These are phyloP conservation scores for Drosophila siamana DNA, from an alignment of 2,888 invertebrate genomes.

Conservation along the genomic window DNA sequence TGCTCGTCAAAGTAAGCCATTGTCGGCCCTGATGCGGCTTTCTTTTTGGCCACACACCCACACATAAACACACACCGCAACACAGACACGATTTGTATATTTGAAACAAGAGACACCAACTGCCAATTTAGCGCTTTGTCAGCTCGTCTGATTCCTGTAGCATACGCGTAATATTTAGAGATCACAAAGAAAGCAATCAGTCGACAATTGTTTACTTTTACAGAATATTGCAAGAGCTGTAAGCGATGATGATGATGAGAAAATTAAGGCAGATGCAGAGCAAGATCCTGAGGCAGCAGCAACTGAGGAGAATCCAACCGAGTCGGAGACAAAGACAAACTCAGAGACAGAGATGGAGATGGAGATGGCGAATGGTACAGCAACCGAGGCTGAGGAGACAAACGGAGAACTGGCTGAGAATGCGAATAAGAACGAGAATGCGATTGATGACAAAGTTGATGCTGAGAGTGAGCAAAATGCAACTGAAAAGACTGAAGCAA, in stretches of 20 bases:
- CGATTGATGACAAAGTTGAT: slow-evolving; percentile 4
- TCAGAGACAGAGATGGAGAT: slow-evolving; percentile 12
- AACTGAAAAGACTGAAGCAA: slow-evolving; percentile 66
- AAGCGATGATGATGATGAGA: slow-evolving; percentile 63
- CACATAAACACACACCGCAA: slow-evolving; percentile 10
- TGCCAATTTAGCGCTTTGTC: slow-evolving; percentile 35
- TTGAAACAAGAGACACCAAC: slow-evolving; percentile 16
- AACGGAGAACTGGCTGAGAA: slow-evolving; percentile 7
- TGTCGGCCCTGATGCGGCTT: slow-evolving; percentile 82
- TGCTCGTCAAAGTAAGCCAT: slow-evolving; percentile 83
- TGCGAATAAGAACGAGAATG: not conserved
- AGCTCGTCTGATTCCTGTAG: slow-evolving; percentile 27
- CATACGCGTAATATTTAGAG: slow-evolving; percentile 14
- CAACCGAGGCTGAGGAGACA: slow-evolving; percentile 28
- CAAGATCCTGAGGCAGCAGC: slow-evolving; percentile 2
- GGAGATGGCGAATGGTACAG: slow-evolving; percentile 8
- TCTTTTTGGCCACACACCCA: slow-evolving; percentile 35
- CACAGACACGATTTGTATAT: slow-evolving; percentile 23
- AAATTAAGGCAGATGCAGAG: slow-evolving; percentile 27
- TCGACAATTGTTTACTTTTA: slow-evolving; percentile 86
- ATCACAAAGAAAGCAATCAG: slow-evolving; percentile 83
- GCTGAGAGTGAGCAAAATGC: slow-evolving; percentile 59
- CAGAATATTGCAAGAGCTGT: slow-evolving; percentile 84
- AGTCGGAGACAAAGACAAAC: slow-evolving; percentile 11
- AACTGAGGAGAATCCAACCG: slow-evolving; percentile 1